Evolutionary conservation across 2,888 invertebrate genomes (phyloP), one percentile per base, ranked within the genome.

Genomic region (Scaptomyza polygonia): DNA sequence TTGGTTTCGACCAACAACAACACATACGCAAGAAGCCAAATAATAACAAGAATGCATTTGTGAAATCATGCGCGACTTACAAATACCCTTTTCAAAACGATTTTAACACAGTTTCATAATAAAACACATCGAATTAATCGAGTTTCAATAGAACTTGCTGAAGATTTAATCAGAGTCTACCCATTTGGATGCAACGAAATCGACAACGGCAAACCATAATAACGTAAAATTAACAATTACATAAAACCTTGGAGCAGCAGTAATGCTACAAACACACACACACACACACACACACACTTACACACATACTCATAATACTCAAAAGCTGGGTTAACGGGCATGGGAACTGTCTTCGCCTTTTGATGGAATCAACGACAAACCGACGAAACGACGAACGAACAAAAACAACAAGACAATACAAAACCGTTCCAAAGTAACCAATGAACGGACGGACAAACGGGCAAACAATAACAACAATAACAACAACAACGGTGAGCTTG

Each of bases 171-270:
- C 4, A 16, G 5, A 16, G 34, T 5, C 47, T 53, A 56, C 53
- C 59, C 44, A 14, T 9, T 0, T 1, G n/a, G 8, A 27, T 47
- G 30, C 47, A 32, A 63, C 47, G 36, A 69, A 72, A 55, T 36
- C 68, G 40, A 57, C 53, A 14, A 36, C 36, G 32, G 63, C 58
- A 57, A 61, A 61, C 69, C 69, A 34, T 69, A 69, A 69, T 61
- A 47, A 69, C n/a, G 69, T 61, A 43, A 73, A 70, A 70, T 74
- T 70, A 74, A 74, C 75, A 70, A 76, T 76, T 76, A 76, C 72
- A 76, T 76, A 72, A 76, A 76, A 64, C 76, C 76, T 76, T 76
- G 72, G 48, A 57, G 72, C 47, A 57, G 72, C 47, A 30, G 29
- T 7, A 36, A 43, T 51, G 51, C 49, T 53, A 43, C 36, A 16